A percentile compares a stretch with the other conserved stretches of the same genome.
Evolutionary conservation across 2,888 invertebrate genomes (phyloP).

Genomic region (Synanthedon myopaeformis): DNA sequence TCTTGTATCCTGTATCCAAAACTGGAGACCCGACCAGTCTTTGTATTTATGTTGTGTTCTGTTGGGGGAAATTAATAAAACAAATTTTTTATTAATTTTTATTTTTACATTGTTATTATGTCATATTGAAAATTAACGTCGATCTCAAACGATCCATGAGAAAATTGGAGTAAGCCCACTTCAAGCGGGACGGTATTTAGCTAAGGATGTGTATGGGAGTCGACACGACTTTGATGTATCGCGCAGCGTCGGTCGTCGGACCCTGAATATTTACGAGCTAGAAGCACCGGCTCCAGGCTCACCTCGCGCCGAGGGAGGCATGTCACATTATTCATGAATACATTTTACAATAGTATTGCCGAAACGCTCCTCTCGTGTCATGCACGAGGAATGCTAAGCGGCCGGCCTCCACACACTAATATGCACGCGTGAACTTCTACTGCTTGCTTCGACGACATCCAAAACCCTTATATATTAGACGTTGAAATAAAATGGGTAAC

Average conservation of each 20-base stretch:
- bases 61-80: too few species aligned
- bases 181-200: background rate
- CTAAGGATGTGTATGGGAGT: constrained; percentile 24
- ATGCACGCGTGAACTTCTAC: background rate
- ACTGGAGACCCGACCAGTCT: too few species aligned
- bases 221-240: constrained; percentile 52
- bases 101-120: too few species aligned
- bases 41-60: too few species aligned
- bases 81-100: too few species aligned
- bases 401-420: background rate
- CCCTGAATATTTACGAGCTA: constrained; percentile 55
- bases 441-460: background rate
- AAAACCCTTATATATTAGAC: too few species aligned
- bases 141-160: too few species aligned
- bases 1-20: too few species aligned
- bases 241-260: constrained; percentile 35
- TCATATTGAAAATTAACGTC: background rate
- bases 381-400: constrained; percentile 5
- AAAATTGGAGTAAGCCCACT: background rate
- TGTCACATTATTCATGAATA: constrained; percentile 52
- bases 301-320: constrained; percentile 17
- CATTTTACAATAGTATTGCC: constrained; percentile 33
- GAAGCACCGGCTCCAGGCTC: constrained; percentile 8
- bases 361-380: constrained; percentile 18
- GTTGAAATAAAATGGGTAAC: too few species aligned